Evolutionary conservation across 2,797 vertebrate genomes (phyloP).

Genomic region (Coluber constrictor): DNA sequence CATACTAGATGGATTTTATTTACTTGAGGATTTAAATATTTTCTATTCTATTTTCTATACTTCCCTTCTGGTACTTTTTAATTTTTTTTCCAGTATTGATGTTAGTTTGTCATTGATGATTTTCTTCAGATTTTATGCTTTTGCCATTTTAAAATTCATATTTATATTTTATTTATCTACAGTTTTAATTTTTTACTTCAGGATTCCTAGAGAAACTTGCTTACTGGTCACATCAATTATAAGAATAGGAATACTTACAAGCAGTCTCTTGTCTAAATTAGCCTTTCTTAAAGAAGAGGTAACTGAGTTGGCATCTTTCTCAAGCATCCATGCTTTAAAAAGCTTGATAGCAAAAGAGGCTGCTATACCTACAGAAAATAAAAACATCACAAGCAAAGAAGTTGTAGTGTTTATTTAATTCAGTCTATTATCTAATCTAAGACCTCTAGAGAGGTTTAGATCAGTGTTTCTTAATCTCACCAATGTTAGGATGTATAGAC

Average conservation of each 20-base stretch:
- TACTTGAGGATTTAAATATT: background rate
- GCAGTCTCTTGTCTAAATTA: slow-evolving; percentile 87
- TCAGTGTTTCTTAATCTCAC: background rate
- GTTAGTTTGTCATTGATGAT: background rate
- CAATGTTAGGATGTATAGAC: background rate
- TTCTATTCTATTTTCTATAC: background rate
- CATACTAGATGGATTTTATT: background rate
- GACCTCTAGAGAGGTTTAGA: background rate
- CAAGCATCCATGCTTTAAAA: slow-evolving; percentile 92
- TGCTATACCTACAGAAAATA: slow-evolving; percentile 78
- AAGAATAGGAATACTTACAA: slow-evolving; percentile 73
- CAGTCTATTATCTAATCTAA: background rate
- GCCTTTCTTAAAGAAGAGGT: slow-evolving; percentile 89
- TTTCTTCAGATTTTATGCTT: background rate
- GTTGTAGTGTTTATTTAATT: background rate
- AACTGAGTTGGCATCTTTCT: slow-evolving; percentile 89
- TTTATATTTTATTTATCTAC: background rate
- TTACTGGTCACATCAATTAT: background rate
- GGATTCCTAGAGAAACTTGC: background rate
- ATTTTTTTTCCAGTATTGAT: background rate
- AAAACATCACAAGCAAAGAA: background rate
- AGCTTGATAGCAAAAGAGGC: slow-evolving; percentile 89
- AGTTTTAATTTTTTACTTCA: background rate
- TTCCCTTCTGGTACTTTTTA: background rate
- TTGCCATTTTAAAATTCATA: background rate